Evolutionary conservation across 2,888 invertebrate genomes (phyloP).

Genomic region (Mesochorus sp.): DNA sequence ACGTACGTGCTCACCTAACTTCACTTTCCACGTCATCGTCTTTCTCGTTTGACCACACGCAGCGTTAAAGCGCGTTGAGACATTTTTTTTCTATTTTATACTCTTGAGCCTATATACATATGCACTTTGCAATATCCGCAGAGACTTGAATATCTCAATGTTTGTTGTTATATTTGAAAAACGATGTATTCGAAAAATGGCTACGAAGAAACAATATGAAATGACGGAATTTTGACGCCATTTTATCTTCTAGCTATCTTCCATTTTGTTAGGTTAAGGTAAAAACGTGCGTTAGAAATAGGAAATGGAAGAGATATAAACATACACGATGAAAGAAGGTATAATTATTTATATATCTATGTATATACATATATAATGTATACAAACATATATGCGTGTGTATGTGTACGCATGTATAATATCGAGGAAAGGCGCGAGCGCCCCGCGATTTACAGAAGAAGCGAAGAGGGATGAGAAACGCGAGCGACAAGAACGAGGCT

Average conservation of each 20-base stretch:
- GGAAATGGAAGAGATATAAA: neutral
- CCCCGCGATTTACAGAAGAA: constrained; percentile 23
- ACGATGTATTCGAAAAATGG: neutral
- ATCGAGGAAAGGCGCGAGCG: constrained; percentile 26
- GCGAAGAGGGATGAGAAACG: neutral
- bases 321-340: neutral
- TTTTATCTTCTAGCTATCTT: neutral
- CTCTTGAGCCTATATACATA: constrained; percentile 20
- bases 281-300: neutral
- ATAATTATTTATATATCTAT: neutral
- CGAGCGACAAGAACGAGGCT: neutral
- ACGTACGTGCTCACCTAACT: constrained; percentile 36
- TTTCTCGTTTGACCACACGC: constrained; percentile 45
- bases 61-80: neutral
- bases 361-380: no score
- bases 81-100: constrained; percentile 33
- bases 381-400: no score
- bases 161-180: neutral
- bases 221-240: neutral
- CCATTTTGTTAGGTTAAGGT: neutral
- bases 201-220: neutral
- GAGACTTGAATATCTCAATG: neutral
- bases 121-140: neutral
- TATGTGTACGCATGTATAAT: constrained; percentile 33
- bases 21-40: constrained; percentile 42